These are phyloP conservation scores for Cyprinodon diabolis DNA, from an alignment of 2,797 vertebrate species.

Conservation along the genomic window DNA sequence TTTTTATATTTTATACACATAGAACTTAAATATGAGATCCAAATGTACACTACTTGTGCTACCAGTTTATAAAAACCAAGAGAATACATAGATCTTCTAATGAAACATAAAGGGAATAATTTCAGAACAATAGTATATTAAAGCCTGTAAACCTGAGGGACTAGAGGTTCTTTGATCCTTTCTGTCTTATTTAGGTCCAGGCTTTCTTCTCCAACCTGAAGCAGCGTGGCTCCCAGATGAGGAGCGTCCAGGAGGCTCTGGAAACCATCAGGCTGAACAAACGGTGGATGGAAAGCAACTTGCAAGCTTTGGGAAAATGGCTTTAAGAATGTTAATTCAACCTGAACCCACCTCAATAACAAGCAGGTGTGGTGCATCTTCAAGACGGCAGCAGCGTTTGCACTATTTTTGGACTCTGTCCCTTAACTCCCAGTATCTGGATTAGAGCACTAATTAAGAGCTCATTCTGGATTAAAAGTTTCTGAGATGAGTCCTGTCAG, in stretches of 20 bases:
- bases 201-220: conserved; percentile 89
- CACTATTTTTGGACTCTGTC: conserved; percentile 80
- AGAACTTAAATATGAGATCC: not conserved
- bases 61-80: not conserved
- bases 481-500: conserved; percentile 49
- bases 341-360: conserved; percentile 4
- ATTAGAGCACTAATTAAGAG: conserved; percentile 34
- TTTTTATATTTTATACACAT: not conserved
- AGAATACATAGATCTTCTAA: not conserved
- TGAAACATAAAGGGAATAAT: not conserved
- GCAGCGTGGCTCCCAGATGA: conserved; percentile 86
- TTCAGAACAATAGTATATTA: not conserved
- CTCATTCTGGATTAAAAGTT: conserved; percentile 39
- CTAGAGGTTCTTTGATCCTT: not conserved
- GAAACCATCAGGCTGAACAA: conserved; percentile 91
- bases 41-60: not conserved
- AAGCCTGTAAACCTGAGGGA: not conserved
- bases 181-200: conserved; percentile 81
- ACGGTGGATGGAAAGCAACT: conserved; percentile 89
- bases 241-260: conserved; percentile 85
- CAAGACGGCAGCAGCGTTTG: conserved; percentile 80
- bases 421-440: conserved; percentile 48
- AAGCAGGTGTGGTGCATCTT: conserved; percentile 35
- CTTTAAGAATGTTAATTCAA: conserved; percentile 65
- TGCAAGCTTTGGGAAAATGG: conserved; percentile 72